Base-by-base conservation (phyloP, 64 coral and sea anemone genomes). In the Montipora capricornis region DNA sequence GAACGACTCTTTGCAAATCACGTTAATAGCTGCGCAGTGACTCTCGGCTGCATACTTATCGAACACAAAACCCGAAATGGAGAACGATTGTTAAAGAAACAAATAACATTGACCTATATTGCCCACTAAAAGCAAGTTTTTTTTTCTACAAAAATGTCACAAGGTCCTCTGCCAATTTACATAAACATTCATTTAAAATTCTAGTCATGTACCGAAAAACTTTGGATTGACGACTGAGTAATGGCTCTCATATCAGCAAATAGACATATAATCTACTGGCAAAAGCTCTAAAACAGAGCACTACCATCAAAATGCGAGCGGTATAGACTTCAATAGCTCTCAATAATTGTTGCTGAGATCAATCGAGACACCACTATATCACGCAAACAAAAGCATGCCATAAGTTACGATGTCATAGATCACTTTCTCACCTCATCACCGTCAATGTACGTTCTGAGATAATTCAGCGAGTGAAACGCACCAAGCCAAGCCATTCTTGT, bases 401-500 rank as follows among this genome's bases (percentile, higher is more conserved):
- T 57, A 8, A 57, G 53, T 57, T 57, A 57, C 53, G 11, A 57
- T 6, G 11, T 57, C 11, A 11, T 57, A 57, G 11, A 8, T 46
- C 11, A 48, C 6, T 6, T 20, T 17, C 93, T 90, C 82, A 95
- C 88, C 88, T 88, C 80, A 24, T 97, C 96, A 15, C 93, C 96
- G 5, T 69, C 75, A 74, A 95, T 22, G 44, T 83, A 95, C 20
- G 93, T 92, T 83, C 94, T 94, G 1, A 97, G 62, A 83, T 97
- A 97, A 81, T 71, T 95, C 20, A 94, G 77, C 13, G 93, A 94
- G 91, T 95, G 89, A 83, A 78, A 75, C 16, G 93, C 89, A 3
- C 93, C 96, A 58, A 73, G 46, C 96, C 93, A 95, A 66, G 96
- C 92, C 96, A 97, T 95, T 17, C 47, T 48, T 29, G 22, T 0